A percentile compares a stretch with the other conserved stretches of the same genome.
These are phyloP conservation scores for Belgica antarctica DNA, from an alignment of 2,888 invertebrate genomes.

Conservation along the genomic window DNA sequence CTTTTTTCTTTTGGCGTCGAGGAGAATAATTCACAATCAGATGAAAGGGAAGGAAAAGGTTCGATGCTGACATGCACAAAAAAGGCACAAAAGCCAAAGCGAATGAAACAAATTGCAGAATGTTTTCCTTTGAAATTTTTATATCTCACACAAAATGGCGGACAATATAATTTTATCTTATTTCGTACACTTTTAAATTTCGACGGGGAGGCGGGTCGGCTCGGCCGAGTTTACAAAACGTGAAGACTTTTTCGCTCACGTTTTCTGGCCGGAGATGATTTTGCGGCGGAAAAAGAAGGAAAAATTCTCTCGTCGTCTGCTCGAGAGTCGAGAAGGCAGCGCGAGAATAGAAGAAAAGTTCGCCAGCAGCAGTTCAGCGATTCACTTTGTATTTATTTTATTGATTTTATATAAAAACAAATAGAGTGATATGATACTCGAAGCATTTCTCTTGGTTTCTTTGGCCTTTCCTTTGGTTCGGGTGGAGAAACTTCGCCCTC, in stretches of 20 bases:
- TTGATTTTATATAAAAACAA: slow-evolving; percentile 40
- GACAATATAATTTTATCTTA: slow-evolving; percentile 40
- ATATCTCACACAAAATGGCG: slow-evolving; percentile 39
- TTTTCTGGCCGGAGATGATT: too few relatives aligned
- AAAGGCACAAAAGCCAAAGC: too few relatives aligned
- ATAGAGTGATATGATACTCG: slow-evolving; percentile 32
- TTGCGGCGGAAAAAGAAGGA: too few relatives aligned
- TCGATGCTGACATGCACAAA: too few relatives aligned
- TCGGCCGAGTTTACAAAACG: too few relatives aligned
- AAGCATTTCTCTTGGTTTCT: background rate
- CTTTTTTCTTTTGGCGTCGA: too few relatives aligned
- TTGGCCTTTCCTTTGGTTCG: background rate
- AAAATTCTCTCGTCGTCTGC: too few relatives aligned
- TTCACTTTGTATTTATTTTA: slow-evolving; percentile 27
- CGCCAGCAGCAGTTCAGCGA: slow-evolving; percentile 12
- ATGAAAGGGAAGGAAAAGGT: too few relatives aligned
- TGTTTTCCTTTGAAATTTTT: slow-evolving; percentile 40
- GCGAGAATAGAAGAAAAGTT: background rate
- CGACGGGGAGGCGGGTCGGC: background rate
- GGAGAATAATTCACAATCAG: too few relatives aligned
- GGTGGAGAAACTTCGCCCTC: too few relatives aligned
- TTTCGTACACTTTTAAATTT: background rate
- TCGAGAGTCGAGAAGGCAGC: background rate
- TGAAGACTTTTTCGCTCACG: too few relatives aligned
- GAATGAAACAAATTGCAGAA: slow-evolving; percentile 19